phyloP scores from a whole-genome alignment of 2,888 invertebrate genomes.

The Altica lythri region DNA sequence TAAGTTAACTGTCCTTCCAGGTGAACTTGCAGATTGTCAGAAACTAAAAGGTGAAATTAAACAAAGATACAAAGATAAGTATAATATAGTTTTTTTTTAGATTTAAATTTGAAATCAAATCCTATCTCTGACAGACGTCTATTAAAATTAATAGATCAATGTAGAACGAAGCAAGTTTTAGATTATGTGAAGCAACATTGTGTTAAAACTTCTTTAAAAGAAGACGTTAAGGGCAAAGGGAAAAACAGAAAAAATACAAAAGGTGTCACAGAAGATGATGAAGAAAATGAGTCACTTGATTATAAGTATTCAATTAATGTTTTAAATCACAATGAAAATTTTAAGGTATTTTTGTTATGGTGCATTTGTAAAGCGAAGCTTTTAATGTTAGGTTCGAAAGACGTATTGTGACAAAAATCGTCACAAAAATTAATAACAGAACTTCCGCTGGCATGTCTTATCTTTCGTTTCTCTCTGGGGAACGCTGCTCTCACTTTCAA shows the following conservation, averaged over 20 bases:
- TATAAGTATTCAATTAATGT: constrained; percentile 53
- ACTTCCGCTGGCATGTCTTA: too few species aligned
- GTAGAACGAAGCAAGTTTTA: constrained; percentile 74
- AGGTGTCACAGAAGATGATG: constrained; percentile 44
- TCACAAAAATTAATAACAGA: too few species aligned
- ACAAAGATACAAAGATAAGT: neutral
- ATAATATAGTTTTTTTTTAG: constrained; percentile 54
- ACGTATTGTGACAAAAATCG: too few species aligned
- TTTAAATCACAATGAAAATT: constrained; percentile 39
- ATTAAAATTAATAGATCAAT: constrained; percentile 75
- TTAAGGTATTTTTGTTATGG: constrained; percentile 31
- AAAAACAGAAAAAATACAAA: constrained; percentile 52
- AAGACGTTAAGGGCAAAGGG: constrained; percentile 40
- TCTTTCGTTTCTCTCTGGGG: too few species aligned
- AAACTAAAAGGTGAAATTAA: constrained; percentile 70
- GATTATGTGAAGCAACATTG: constrained; percentile 77
- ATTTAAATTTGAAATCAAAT: constrained; percentile 75
- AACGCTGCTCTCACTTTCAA: too few species aligned
- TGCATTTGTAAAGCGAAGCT: too few species aligned
- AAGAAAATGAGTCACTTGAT: constrained; percentile 34
- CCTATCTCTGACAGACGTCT: constrained; percentile 74
- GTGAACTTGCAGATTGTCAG: constrained; percentile 68
- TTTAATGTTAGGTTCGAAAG: too few species aligned
- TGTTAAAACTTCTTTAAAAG: constrained; percentile 50
- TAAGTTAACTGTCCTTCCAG: constrained; percentile 67